phyloP scores from a whole-genome alignment of 2,797 vertebrate genomes.

The Xenopus petersii region DNA sequence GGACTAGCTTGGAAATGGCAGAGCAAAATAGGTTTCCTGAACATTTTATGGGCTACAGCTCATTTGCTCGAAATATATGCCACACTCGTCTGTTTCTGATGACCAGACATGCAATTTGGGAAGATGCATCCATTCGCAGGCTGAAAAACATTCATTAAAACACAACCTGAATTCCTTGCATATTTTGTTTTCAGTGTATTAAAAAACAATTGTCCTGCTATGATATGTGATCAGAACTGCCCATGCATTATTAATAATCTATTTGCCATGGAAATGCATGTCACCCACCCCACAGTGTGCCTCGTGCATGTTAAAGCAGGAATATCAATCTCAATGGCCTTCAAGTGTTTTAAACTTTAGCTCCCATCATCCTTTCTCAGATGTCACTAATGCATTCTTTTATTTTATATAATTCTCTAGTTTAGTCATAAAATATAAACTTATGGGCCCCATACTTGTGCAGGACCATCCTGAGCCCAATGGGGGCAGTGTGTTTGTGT shows the following conservation, averaged over 20 bases:
- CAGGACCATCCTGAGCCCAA: too few relatives aligned
- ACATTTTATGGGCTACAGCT: conserved; percentile 36
- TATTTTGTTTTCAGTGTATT: conserved; percentile 15
- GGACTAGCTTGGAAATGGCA: not conserved
- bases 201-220: not conserved
- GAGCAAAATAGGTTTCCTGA: conserved; percentile 26
- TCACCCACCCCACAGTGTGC: too few relatives aligned
- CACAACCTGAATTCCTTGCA: conserved; percentile 12
- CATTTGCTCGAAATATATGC: conserved; percentile 27
- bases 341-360: too few relatives aligned
- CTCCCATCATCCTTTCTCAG: too few relatives aligned
- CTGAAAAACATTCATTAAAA: conserved; percentile 33
- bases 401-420: too few relatives aligned
- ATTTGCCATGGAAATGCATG: too few relatives aligned
- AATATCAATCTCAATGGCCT: too few relatives aligned
- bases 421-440: too few relatives aligned
- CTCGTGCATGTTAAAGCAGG: too few relatives aligned
- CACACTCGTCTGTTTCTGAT: conserved; percentile 32
- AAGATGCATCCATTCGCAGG: conserved; percentile 30
- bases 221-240: conserved; percentile 1
- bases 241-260: not conserved
- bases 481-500: too few relatives aligned
- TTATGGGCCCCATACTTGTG: too few relatives aligned
- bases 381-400: too few relatives aligned
- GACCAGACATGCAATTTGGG: conserved; percentile 25